Evolutionary conservation across 1,140 invertebrate species (phyloP).

Genomic region (Manduca sexta): DNA sequence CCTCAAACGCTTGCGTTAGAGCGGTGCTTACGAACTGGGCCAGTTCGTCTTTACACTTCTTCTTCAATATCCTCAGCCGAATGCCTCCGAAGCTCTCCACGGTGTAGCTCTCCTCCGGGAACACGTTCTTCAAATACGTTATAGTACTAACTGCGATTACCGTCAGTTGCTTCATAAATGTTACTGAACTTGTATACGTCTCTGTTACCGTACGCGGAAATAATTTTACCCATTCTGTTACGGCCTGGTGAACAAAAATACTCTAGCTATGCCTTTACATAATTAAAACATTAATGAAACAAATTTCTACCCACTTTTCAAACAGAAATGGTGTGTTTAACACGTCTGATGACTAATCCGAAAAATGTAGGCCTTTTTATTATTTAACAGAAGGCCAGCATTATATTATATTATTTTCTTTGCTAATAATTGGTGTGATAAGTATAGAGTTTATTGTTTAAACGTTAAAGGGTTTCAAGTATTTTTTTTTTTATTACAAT

Average conservation of each 20-base stretch:
- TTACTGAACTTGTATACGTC: conserved; percentile 51
- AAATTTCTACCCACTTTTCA: too few relatives aligned
- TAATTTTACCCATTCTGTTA: conserved; percentile 44
- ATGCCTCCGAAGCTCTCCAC: conserved; percentile 40
- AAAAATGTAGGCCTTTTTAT: too few relatives aligned
- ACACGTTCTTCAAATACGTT: conserved; percentile 45
- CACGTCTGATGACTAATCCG: too few relatives aligned
- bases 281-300: too few relatives aligned
- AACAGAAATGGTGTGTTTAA: too few relatives aligned
- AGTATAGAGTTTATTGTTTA: too few relatives aligned
- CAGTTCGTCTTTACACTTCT: conserved; percentile 40
- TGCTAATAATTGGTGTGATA: too few relatives aligned
- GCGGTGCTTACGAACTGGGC: conserved; percentile 52
- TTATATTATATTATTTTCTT: too few relatives aligned
- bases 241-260: conserved; percentile 22
- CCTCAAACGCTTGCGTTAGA: conserved; percentile 46
- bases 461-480: too few relatives aligned
- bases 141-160: conserved; percentile 49
- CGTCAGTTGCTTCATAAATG: conserved; percentile 59
- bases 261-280: too few relatives aligned
- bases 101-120: conserved; percentile 43
- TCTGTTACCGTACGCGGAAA: conserved; percentile 44
- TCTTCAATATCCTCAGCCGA: conserved; percentile 44
- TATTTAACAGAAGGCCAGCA: too few relatives aligned
- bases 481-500: too few relatives aligned